Conservation (phyloP, 2,888 invertebrate species). For the Hydriomena furcata region DNA sequence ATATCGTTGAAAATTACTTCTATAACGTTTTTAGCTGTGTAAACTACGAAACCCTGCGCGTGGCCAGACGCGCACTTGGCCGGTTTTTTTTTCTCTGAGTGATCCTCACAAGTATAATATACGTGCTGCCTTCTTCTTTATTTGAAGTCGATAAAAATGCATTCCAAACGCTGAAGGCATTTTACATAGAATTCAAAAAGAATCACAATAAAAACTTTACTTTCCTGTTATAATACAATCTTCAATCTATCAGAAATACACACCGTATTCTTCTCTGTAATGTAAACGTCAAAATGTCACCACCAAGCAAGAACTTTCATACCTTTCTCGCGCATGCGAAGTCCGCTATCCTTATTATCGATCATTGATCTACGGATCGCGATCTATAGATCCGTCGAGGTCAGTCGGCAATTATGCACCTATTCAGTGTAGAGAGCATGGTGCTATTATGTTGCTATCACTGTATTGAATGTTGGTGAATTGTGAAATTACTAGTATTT, state of each 20-base stretch:
- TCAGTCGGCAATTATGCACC: constrained; percentile 55
- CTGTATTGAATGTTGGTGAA: background rate
- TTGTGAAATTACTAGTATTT: constrained; percentile 20
- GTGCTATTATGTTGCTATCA: constrained; percentile 39
- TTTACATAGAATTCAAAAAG: no score
- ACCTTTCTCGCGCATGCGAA: constrained; percentile 48
- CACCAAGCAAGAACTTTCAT: constrained; percentile 23
- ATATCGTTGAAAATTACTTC: no score
- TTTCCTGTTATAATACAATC: constrained; percentile 10
- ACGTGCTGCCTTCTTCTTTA: no score
- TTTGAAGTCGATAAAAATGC: no score
- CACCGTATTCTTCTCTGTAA: constrained; percentile 10
- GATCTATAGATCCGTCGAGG: constrained; percentile 58
- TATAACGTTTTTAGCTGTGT: no score
- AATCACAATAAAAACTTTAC: no score
- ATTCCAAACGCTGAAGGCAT: no score
- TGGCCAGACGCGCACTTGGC: no score
- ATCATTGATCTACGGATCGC: constrained; percentile 70
- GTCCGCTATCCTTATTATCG: constrained; percentile 60
- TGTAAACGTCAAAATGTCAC: constrained; percentile 26
- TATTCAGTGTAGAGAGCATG: constrained; percentile 47
- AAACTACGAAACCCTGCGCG: no score
- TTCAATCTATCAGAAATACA: constrained; percentile 4
- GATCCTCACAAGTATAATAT: no score
- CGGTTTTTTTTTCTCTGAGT: no score